Percentiles rank a stretch among this genome's conserved stretches.
Conservation (phyloP, 37 sponge, comb jelly and placozoan species). For the Spongilla lacustris region DNA sequence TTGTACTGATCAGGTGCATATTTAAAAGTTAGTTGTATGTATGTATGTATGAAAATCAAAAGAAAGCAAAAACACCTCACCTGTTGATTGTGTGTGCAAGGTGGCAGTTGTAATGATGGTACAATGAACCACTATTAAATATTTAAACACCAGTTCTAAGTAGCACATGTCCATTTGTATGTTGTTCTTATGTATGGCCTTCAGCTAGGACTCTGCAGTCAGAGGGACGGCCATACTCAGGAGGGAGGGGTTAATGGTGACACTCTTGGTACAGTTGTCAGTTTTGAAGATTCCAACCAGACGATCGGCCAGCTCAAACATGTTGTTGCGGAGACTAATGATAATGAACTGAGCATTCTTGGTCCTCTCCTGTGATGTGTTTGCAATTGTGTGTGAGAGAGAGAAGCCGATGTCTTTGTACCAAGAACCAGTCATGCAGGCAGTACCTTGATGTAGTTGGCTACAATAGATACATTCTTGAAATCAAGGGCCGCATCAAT, state of each 20-base stretch:
- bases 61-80: not conserved
- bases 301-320: constrained; percentile 97
- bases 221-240: not conserved
- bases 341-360: constrained; percentile 99
- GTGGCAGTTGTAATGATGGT: not conserved
- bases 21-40: too few species aligned
- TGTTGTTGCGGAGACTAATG: constrained; percentile 95
- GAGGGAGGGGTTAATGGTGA: constrained; percentile 70
- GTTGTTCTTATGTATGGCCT: not conserved
- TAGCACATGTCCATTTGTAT: too few species aligned
- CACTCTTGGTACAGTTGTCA: constrained; percentile 84
- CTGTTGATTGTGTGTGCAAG: not conserved
- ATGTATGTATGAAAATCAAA: too few species aligned
- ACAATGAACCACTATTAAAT: too few species aligned
- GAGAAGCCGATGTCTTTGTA: not conserved
- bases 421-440: too few species aligned
- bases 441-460: constrained; percentile 96
- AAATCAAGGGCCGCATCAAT: constrained; percentile 99
- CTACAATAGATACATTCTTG: constrained; percentile 98
- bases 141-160: too few species aligned
- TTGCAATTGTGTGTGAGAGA: not conserved
- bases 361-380: constrained; percentile 87
- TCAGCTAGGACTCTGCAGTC: too few species aligned
- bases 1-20: too few species aligned
- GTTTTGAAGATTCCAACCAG: constrained; percentile 98